Evolutionary conservation across 2,113 vertebrate genomes (phyloP).

Genomic region (Amia ocellicauda): DNA sequence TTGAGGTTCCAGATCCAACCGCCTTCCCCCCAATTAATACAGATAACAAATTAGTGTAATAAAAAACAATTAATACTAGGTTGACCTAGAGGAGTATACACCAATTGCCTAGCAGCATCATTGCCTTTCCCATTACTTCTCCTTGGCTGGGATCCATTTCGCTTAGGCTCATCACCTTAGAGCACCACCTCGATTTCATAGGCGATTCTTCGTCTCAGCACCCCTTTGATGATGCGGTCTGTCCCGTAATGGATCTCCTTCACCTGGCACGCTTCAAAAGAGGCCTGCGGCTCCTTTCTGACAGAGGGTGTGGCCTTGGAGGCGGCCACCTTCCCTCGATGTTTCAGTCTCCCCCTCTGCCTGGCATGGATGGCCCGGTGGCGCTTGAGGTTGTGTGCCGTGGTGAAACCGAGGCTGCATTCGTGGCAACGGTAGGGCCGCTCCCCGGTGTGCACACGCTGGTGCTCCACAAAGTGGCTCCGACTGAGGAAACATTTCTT

Average conservation of each 20-base stretch:
- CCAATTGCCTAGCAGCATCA: no score
- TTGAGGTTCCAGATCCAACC: no score
- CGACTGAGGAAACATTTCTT: slow-evolving; percentile 30
- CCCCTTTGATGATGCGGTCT: background rate
- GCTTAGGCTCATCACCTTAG: background rate
- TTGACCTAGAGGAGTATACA: no score
- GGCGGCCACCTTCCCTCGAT: no score
- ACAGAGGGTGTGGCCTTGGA: background rate
- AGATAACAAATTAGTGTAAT: no score
- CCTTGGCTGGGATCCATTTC: no score
- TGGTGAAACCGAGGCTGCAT: slow-evolving; percentile 55
- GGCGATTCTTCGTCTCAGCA: background rate
- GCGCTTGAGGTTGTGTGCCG: slow-evolving; percentile 56
- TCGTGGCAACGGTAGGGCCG: slow-evolving; percentile 52
- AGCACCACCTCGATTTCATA: slow-evolving; percentile 17
- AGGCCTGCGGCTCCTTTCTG: background rate
- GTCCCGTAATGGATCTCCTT: background rate
- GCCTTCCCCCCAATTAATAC: no score
- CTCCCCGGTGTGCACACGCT: slow-evolving; percentile 24
- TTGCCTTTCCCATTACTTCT: no score
- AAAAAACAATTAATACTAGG: no score
- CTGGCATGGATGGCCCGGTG: slow-evolving; percentile 54
- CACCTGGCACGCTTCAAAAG: background rate
- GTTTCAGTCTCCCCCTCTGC: slow-evolving; percentile 40
- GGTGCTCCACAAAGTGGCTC: slow-evolving; percentile 37